Base-by-base conservation (phyloP, 1,140 invertebrate species). In the Diorhabda elongata region DNA sequence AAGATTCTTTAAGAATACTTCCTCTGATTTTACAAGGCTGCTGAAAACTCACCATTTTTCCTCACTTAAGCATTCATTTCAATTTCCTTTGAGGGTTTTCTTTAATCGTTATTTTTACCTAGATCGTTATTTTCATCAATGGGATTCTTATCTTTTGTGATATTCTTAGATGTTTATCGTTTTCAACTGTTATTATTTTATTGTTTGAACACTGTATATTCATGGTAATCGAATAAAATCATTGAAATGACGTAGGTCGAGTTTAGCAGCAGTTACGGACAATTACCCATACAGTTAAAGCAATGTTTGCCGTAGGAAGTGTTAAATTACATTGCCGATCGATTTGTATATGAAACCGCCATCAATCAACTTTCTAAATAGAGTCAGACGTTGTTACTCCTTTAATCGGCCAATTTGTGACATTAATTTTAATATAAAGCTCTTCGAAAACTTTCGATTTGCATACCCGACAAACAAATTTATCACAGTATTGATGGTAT, bases 291-390 rank as follows among this genome's bases (percentile, higher is more conserved):
- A 44, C 64, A 65, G 64, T 65, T 65, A 42, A 42, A 64, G 61
- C 59, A 44, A 61, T 63, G 63, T 73, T 69, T 69, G 72, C 66
- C 70, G 72, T 72, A 72, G 72, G 72, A 71, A 71, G 70, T 71
- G 72, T 74, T 71, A 69, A 71, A 74, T 74, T 74, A 74, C 72
- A 69, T 66, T 68, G 68, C 72, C 65, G 66, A 68, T 70, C 73
- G 66, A 68, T 74, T 74, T 74, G 69, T 69, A 66, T 69, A 66
- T 69, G 64, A 65, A 68, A 61, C 64, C 64, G 67, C 66, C 58
- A 74, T 74, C 73, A 69, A 72, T 74, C 73, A 72, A 72, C 73
- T 74, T 74, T 74, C 73, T 71, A 74, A 74, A 73, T 57, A 65
- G 64, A 65, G 45, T 59, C 67, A 64, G 71, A 66, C 69, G 63